These are phyloP conservation scores for Dolomedes plantarius DNA, from an alignment of 2,888 invertebrate species.

Conservation along the genomic window DNA sequence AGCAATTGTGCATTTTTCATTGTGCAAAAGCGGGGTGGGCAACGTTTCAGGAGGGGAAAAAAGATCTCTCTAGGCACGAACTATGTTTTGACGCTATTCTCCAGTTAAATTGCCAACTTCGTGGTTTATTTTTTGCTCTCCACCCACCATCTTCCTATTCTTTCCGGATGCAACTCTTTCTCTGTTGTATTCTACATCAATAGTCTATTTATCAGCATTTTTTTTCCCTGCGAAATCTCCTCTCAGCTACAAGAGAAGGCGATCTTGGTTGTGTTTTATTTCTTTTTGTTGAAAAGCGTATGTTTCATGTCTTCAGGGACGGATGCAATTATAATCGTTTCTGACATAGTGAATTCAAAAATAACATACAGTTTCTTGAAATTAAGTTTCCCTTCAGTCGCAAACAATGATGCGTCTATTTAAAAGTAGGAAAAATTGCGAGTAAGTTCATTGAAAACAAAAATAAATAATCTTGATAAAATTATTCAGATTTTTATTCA, in stretches of 20 bases:
- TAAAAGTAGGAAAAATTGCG: no score
- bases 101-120: neutral
- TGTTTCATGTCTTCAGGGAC: no score
- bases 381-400: no score
- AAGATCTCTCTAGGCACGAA: neutral
- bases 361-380: no score
- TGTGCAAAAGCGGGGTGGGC: neutral
- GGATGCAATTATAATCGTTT: no score
- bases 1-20: neutral
- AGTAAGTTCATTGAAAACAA: no score
- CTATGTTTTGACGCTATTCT: conserved; percentile 1
- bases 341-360: no score
- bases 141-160: neutral
- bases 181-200: neutral
- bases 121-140: conserved; percentile 6
- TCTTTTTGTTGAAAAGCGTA: no score
- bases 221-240: neutral
- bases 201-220: neutral
- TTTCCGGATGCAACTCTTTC: neutral
- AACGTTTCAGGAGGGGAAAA: neutral
- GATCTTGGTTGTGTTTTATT: neutral
- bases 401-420: no score
- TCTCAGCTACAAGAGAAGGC: neutral
- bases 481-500: no score
- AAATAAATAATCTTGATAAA: no score